Base-by-base conservation (phyloP, 1,140 invertebrate genomes). In the Eueides isabella region DNA sequence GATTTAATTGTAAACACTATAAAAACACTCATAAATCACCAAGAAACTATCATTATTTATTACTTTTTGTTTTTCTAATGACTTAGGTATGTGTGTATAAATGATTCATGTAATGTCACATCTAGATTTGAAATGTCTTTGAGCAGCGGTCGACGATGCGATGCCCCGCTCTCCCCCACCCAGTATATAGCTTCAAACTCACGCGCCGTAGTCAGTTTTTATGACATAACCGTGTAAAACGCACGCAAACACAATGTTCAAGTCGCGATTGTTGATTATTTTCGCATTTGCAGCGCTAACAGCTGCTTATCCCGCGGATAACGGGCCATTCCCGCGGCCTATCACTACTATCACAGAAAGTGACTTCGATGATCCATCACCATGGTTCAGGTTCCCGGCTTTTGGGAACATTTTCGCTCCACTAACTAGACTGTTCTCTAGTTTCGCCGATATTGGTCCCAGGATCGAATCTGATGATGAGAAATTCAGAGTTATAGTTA, bases 151-250 rank as follows among this genome's bases (percentile, higher is more conserved):
- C 83, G 80, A 76, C 81, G 86, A 86, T 87, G 85, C 88, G 87
- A 83, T 81, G 76, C 87, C 83, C 80, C 85, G 76, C 80, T 80
- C 80, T 85, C 84, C 81, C 87, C 64, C 84, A 72, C 76, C 75
- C 72, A 77, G 78, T 92, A 92, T 92, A 92, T 87, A 92, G 86
- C 88, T 87, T 87, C 71, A 84, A 64, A 72, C 83, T 79, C 79
- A 71, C 80, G 85, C 87, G 85, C 81, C 81, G 82, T 81, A 82
- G 78, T 74, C 89, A 91, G 91, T 92, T 81, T 81, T 83, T 81
- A 76, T 82, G 82, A 76, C 76, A 83, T 71, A 77, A 72, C 78
- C 41, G 72, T 69, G 70, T 71, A 75, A 80, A 70, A 76, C 78
- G 80, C 85, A 89, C 88, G 88, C 79, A 64, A 78, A 41, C 67